These are phyloP conservation scores for Progne subis DNA, from an alignment of 2,113 vertebrate species.

Conservation along the genomic window DNA sequence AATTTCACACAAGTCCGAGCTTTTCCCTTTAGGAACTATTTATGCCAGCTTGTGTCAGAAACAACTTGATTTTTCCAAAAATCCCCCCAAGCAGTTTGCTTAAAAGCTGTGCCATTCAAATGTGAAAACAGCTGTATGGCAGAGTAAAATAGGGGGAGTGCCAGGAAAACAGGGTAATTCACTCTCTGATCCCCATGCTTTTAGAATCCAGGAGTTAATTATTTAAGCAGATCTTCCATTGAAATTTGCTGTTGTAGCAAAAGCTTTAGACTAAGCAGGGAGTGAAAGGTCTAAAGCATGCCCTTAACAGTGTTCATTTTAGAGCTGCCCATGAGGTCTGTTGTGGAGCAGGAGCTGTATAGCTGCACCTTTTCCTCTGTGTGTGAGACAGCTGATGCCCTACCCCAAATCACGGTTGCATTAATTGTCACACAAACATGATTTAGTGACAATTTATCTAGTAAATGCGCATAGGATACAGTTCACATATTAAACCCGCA, in stretches of 20 bases:
- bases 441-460: background rate
- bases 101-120: background rate
- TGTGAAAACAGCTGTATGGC: background rate
- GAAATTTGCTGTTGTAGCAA: background rate
- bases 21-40: background rate
- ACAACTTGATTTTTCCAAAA: background rate
- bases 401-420: background rate
- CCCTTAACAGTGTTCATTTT: background rate
- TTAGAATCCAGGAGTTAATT: background rate
- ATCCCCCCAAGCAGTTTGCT: background rate
- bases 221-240: background rate
- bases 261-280: background rate
- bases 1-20: background rate
- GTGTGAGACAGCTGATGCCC: background rate
- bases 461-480: background rate
- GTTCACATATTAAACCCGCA: background rate
- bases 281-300: background rate
- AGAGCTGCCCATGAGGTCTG: background rate
- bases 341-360: background rate
- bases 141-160: background rate
- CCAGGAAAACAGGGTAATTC: background rate
- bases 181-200: background rate
- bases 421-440: background rate
- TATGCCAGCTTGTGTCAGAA: background rate
- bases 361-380: background rate